Conservation (phyloP, 2,797 vertebrate genomes). For the Cryptoblepharus egeriae region DNA sequence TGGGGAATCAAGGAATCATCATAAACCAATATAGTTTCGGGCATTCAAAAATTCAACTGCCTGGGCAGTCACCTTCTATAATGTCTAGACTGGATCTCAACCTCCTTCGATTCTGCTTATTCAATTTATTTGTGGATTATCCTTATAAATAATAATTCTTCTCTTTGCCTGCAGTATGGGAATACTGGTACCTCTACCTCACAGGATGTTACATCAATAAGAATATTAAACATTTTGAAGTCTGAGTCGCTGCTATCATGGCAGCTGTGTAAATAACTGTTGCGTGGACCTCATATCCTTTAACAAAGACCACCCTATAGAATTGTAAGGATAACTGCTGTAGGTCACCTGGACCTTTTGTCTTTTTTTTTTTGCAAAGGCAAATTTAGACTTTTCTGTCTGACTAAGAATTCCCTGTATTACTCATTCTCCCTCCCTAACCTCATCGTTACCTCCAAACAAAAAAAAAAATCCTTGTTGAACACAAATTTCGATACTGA, state of each 20-base stretch:
- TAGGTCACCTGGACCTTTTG: conserved; percentile 42
- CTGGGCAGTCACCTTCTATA: too few species aligned
- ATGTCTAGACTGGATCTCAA: not conserved
- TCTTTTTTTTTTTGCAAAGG: conserved; percentile 52
- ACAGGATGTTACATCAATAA: conserved; percentile 11
- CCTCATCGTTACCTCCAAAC: not conserved
- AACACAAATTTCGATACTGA: conserved; percentile 50
- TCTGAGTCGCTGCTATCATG: not conserved
- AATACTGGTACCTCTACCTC: not conserved
- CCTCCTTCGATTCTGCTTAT: not conserved
- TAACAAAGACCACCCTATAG: conserved; percentile 45
- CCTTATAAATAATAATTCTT: not conserved
- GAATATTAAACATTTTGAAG: not conserved
- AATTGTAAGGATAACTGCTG: conserved; percentile 30
- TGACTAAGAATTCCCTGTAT: conserved; percentile 5
- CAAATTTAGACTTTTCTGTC: conserved; percentile 41
- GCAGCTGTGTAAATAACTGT: conserved; percentile 19
- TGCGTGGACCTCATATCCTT: not conserved
- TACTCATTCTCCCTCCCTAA: not conserved
- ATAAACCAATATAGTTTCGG: too few species aligned
- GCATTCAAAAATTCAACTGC: too few species aligned
- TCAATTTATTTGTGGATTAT: not conserved
- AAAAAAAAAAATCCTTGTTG: conserved; percentile 31
- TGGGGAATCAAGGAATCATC: too few species aligned
- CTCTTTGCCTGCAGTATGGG: not conserved